Evolutionary conservation across 2,888 invertebrate genomes (phyloP), one percentile per base, ranked within the genome.

Genomic region (Ectemnius lituratus): DNA sequence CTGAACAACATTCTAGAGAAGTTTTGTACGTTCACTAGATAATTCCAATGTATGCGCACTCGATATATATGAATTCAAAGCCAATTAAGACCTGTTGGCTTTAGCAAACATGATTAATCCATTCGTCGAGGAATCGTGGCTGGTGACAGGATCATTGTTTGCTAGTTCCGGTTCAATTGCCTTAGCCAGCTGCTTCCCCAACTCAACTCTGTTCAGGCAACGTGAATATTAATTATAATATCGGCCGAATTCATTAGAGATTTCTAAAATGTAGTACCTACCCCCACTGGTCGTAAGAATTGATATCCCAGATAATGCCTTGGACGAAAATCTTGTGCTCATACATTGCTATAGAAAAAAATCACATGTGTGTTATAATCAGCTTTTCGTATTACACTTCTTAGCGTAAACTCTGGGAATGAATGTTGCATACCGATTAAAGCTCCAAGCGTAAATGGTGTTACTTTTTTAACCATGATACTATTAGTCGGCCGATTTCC

Each of bases 261-360:
- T 37, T 37, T 6, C 5, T 37, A 37, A 37, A 37, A 4, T 37
- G 8, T 6, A 6, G 1, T 60, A 91, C 93, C 91, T 90, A 95
- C 95, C 99, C 99, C 99, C 99, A 99, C 89, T 99, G 99, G 92
- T 99, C 99, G 91, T 96, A 99, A 0, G 99, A 99, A 91, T 99
- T 99, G 89, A 99, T 98, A 91, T 99, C 97, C 99, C 99, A 99
- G 87, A 99, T 96, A 61, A 98, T 95, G 58, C 99, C 99, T 91
- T 99, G 99, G 0, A 96, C 96, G 92, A 99, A 99, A 86, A 99
- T 99, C 92, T 99, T 99, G 91, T 99, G 99, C 91, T 99, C 99
- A 91, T 99, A 99, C 92, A 97, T 94, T 0, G 98, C 99, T 97
- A 92, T 61, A 92, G 92, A 77, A 64, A 18, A 70, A 64, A 60